Percentiles rank a stretch among this genome's conserved stretches.
Conservation (phyloP, 92 coral and sea anemone genomes). For the Umimayanthus kanabou region DNA sequence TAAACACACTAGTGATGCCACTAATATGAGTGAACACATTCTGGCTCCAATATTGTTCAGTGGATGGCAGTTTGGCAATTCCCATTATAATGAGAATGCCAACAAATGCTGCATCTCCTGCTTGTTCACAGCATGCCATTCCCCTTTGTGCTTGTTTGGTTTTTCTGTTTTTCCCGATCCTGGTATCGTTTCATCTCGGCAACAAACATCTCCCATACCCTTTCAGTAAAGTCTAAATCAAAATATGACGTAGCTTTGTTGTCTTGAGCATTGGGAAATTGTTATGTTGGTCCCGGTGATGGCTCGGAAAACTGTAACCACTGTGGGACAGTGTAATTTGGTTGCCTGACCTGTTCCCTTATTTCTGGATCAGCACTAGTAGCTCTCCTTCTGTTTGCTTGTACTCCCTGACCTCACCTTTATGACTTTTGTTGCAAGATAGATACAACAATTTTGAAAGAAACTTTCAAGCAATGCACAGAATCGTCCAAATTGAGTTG, state of each 20-base stretch:
- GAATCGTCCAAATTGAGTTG: too few relatives aligned
- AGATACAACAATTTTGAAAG: too few relatives aligned
- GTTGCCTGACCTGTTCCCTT: conserved; percentile 23
- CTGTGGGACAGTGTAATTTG: conserved; percentile 18
- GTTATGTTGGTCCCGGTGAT: background rate
- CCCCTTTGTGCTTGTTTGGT: conserved; percentile 22
- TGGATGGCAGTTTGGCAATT: too few relatives aligned
- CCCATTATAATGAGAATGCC: conserved; percentile 26
- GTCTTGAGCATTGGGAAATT: background rate
- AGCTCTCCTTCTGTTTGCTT: too few relatives aligned
- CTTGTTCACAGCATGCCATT: conserved; percentile 23
- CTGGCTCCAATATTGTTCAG: too few relatives aligned
- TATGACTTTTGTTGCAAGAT: too few relatives aligned
- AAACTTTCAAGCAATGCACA: too few relatives aligned
- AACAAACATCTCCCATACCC: conserved; percentile 23
- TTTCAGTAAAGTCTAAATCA: conserved; percentile 20
- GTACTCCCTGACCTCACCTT: too few relatives aligned
- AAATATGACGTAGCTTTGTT: conserved; percentile 25
- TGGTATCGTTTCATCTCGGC: background rate
- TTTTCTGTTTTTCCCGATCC: conserved; percentile 20
- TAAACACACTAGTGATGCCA: too few relatives aligned
- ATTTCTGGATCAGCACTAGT: conserved; percentile 30
- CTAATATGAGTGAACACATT: too few relatives aligned
- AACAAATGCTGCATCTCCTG: conserved; percentile 23
- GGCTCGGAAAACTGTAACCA: conserved; percentile 11